A percentile compares a stretch with the other conserved stretches of the same genome.
phyloP scores from a whole-genome alignment of 1,140 invertebrate species.

The Drosophila sucinea region DNA sequence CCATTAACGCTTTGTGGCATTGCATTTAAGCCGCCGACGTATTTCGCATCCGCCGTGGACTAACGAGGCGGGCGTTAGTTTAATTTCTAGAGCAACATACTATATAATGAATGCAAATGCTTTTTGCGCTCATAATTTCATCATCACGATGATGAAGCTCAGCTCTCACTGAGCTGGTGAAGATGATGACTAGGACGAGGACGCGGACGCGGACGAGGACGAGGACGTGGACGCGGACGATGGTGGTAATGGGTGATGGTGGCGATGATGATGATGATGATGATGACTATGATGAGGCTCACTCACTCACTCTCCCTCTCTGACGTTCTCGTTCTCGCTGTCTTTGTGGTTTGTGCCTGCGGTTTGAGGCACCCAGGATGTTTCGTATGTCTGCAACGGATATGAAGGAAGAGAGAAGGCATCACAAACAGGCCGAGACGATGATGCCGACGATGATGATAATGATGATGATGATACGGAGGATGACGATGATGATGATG shows the following conservation, averaged over 20 bases:
- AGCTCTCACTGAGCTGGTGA: slow-evolving; percentile 9
- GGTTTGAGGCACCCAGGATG: slow-evolving; percentile 70
- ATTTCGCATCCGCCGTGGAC: slow-evolving; percentile 34
- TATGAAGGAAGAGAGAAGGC: slow-evolving; percentile 63
- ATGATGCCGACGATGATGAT: slow-evolving; percentile 1
- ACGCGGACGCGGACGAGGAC: background rate
- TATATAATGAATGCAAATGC: slow-evolving; percentile 80
- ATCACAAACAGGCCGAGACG: slow-evolving; percentile 71
- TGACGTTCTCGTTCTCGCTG: background rate
- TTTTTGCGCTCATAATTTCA: slow-evolving; percentile 78
- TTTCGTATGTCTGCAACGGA: slow-evolving; percentile 79
- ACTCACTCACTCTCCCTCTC: background rate
- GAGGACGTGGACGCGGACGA: background rate
- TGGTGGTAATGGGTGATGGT: background rate
- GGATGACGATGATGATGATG: slow-evolving; percentile 7
- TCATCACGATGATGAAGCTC: slow-evolving; percentile 48
- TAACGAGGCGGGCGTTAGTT: slow-evolving; percentile 77
- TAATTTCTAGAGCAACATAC: slow-evolving; percentile 72
- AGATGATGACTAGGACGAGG: background rate
- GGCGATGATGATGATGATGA: background rate
- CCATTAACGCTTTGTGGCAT: slow-evolving; percentile 77
- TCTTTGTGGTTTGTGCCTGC: slow-evolving; percentile 53
- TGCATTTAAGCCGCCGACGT: slow-evolving; percentile 62
- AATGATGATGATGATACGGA: slow-evolving; percentile 11
- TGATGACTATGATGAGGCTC: slow-evolving; percentile 1